Conservation (phyloP, 2,888 invertebrate genomes). For the Apodemia mormo region DNA sequence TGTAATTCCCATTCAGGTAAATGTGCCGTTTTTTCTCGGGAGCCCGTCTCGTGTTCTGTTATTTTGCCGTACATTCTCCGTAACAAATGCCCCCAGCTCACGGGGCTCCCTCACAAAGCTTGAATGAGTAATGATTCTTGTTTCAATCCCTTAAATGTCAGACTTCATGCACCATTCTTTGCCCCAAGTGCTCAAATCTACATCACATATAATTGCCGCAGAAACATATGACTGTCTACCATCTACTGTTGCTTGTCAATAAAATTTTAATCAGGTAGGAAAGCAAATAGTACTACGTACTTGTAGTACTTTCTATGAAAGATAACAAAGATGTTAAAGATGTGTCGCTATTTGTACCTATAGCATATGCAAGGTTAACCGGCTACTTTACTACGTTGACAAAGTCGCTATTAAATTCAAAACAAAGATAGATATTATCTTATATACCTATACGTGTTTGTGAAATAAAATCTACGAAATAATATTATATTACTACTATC, state of each 20-base stretch:
- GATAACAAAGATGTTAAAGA: too few relatives aligned
- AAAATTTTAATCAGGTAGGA: too few relatives aligned
- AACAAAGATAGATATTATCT: too few relatives aligned
- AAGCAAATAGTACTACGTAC: too few relatives aligned
- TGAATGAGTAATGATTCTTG: slow-evolving; percentile 9
- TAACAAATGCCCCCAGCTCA: neutral
- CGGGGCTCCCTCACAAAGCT: neutral
- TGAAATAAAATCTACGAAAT: too few relatives aligned
- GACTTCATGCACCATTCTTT: neutral
- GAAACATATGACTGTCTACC: neutral
- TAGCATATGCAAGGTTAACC: too few relatives aligned
- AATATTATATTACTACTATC: too few relatives aligned
- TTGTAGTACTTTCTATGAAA: too few relatives aligned
- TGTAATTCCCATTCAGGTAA: slow-evolving; percentile 17
- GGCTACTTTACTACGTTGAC: too few relatives aligned
- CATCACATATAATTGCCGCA: neutral
- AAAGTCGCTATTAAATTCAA: too few relatives aligned
- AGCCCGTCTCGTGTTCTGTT: neutral
- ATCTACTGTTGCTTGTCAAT: neutral
- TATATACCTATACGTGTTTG: too few relatives aligned
- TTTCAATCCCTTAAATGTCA: neutral
- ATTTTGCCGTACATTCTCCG: neutral
- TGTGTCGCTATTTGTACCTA: too few relatives aligned
- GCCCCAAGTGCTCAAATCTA: neutral
- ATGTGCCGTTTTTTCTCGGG: neutral